Percentiles rank a stretch among this genome's conserved stretches.
These are phyloP conservation scores for Dexiosoma caninum DNA, from an alignment of 2,888 invertebrate species.

Conservation along the genomic window DNA sequence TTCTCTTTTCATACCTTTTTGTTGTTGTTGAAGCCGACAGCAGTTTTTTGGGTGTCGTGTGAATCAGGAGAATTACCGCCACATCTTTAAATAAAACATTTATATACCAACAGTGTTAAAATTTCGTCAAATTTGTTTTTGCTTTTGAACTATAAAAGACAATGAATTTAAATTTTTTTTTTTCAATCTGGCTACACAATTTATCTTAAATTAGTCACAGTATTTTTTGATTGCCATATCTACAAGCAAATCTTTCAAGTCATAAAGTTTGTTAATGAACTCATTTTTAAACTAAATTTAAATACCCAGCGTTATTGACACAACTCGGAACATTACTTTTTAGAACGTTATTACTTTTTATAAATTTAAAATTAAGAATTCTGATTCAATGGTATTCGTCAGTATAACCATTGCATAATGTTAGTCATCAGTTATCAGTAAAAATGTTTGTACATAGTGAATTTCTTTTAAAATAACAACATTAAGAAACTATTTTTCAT, in stretches of 20 bases:
- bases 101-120: background rate
- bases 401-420: too few relatives aligned
- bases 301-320: too few relatives aligned
- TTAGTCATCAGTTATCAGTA: too few relatives aligned
- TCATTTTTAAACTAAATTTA: too few relatives aligned
- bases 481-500: too few relatives aligned
- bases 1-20: background rate
- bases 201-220: conserved; percentile 7
- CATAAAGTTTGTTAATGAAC: conserved; percentile 2
- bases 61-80: background rate
- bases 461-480: too few relatives aligned
- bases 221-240: background rate
- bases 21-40: background rate
- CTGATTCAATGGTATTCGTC: too few relatives aligned
- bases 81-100: conserved; percentile 8
- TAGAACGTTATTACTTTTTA: too few relatives aligned
- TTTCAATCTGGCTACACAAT: background rate
- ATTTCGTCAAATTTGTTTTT: background rate
- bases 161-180: background rate
- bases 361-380: too few relatives aligned
- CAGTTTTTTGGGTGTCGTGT: background rate
- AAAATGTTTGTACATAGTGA: too few relatives aligned
- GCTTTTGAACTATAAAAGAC: background rate
- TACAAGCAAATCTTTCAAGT: background rate
- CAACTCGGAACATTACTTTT: too few relatives aligned